Evolutionary conservation across 1,140 invertebrate genomes (phyloP), one percentile per base, ranked within the genome.

Genomic region (Trachymyrmex cornetzi): DNA sequence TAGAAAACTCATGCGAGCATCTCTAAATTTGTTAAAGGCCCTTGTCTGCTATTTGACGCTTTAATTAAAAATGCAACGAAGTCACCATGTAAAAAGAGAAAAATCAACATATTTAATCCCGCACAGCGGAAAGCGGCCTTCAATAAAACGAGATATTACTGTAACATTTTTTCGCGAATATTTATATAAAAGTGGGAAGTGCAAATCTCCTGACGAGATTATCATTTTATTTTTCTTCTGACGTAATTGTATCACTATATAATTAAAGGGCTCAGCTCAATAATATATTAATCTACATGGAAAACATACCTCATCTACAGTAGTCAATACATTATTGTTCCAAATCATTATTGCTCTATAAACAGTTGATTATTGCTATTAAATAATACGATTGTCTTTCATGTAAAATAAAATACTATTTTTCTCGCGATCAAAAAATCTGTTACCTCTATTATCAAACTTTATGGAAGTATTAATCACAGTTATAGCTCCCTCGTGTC

Each of bases 41-140:
- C 22, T 27, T 3, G 12, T 59, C 71, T 34, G 24, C 38, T 75
- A 7, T 82, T 4, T 71, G 69, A 82, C n/a, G 57, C 22, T 74
- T 81, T 44, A 57, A 71, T 81, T 63, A 71, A 81, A 57, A 63
- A 30, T 74, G 55, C 67, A 82, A 61, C 80, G 55, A 61, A 59
- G 16, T 74, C 24, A 48, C 11, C 38, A 2, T 48, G 6, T 27
- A 57, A 44, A 30, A 81, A 57, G 6, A 44, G 19, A 72, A 19
- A 57, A 38, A 19, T 71, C 50, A 34, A 59, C 24, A 30, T 48
- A 19, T 74, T 61, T 74, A 61, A 74, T 74, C 44, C 24, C 24
- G 6, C 7, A 44, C 14, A 12, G 19, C 38, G 24, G 24, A 61
- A 75, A 84, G 55, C 12, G 57, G 24, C 27, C 38, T 75, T 50